These are phyloP conservation scores for Nycticebus coucang DNA, from an alignment of 2,113 vertebrate species.

Conservation along the genomic window DNA sequence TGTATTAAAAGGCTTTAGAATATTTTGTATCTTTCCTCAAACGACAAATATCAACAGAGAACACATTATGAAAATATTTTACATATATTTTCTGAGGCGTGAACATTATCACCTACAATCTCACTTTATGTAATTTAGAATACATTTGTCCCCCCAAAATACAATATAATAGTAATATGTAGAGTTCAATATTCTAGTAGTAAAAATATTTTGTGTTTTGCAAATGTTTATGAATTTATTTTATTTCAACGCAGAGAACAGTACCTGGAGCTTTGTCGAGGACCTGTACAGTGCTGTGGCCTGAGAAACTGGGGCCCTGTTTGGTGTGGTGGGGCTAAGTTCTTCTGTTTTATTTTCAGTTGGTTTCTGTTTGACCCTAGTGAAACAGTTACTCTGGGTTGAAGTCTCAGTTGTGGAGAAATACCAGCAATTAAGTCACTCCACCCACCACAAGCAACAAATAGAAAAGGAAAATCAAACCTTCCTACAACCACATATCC, in stretches of 20 bases:
- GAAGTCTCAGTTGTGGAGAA: too few species aligned
- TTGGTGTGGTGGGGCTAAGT: too few species aligned
- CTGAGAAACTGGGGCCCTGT: too few species aligned
- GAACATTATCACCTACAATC: neutral
- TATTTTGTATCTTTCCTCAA: neutral
- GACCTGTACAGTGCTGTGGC: neutral
- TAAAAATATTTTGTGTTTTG: neutral
- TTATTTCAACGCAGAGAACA: neutral
- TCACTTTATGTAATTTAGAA: neutral
- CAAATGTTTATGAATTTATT: neutral
- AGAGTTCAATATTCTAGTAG: neutral
- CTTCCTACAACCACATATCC: too few species aligned
- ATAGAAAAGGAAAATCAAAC: too few species aligned
- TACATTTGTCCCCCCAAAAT: neutral
- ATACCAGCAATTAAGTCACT: too few species aligned
- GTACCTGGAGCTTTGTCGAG: too few species aligned
- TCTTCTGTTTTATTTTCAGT: too few species aligned
- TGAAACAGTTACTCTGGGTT: too few species aligned
- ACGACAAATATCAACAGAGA: neutral
- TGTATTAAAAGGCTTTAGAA: neutral
- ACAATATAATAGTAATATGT: neutral
- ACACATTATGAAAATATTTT: neutral
- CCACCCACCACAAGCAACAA: too few species aligned
- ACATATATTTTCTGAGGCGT: neutral
- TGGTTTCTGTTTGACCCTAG: too few species aligned